phyloP scores from a whole-genome alignment of 2,888 invertebrate genomes.

The Rhaphigaster nebulosa region DNA sequence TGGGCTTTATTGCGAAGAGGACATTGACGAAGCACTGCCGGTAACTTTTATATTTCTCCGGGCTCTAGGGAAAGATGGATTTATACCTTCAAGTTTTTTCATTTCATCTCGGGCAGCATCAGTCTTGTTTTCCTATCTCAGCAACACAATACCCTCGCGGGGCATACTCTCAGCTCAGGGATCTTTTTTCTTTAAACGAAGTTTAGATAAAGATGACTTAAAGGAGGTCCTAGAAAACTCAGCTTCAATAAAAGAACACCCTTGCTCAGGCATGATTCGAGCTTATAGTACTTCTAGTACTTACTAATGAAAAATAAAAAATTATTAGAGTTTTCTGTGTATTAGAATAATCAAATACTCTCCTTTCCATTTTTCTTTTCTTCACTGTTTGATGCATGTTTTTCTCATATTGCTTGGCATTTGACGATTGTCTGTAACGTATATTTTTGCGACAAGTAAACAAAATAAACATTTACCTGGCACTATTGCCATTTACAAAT shows the following conservation, averaged over 20 bases:
- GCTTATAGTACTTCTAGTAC: no score
- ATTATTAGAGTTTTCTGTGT: no score
- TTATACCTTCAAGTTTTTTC: constrained; percentile 30
- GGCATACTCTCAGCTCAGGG: not conserved
- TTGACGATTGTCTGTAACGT: no score
- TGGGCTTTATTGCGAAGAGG: not conserved
- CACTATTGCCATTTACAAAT: no score
- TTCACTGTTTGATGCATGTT: no score
- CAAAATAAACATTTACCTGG: no score
- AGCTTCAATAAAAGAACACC: not conserved
- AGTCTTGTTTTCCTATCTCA: constrained; percentile 28
- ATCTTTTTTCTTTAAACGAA: not conserved
- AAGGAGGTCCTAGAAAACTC: not conserved
- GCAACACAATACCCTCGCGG: constrained; percentile 3
- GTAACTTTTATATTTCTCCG: constrained; percentile 13
- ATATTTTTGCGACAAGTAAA: no score
- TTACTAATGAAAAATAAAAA: no score
- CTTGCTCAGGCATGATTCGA: no score
- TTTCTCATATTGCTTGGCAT: no score
- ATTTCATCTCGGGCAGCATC: constrained; percentile 9
- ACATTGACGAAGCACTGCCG: constrained; percentile 10
- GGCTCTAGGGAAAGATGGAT: constrained; percentile 11
- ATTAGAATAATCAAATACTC: no score
- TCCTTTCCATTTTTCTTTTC: no score
- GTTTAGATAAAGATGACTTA: not conserved